Base-by-base conservation (phyloP, 30 jellyfish, hydroid and myxozoan species). In the Haliclystus octoradiatus region DNA sequence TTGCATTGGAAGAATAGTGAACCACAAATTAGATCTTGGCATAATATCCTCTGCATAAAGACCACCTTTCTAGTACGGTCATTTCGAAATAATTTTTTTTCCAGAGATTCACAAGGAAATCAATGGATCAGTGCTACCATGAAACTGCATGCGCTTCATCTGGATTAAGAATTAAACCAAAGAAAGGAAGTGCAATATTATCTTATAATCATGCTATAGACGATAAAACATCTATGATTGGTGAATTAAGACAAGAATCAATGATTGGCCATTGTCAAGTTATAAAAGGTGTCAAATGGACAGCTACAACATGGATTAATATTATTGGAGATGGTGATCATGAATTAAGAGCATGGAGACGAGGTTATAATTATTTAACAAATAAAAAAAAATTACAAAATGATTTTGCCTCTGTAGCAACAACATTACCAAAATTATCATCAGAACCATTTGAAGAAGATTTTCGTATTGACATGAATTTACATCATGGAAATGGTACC, bases 271-370 rank as follows among this genome's bases (percentile, higher is more conserved):
- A 91, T 74, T 91, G 99, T 63, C 94, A 85, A 3, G 96, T 91
- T 25, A 47, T 28, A 0, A 74, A 70, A 50, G 99, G 95, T 1
- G 94, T 49, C 12, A 83, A 91, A 50, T 91, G 99, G 99, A 40
- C 75, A 14, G 95, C 99, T 0, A 76, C 93, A 13, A 66, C 93
- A 23, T 68, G 99, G 94, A 29, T 91, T 1, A 91, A 91, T 73
- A 84, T 82, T 57, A 79, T 91, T 64, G 99, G 99, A 1, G 99
- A 91, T 49, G 99, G 99, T 9, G 88, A 73, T 22, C 60, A 65
- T 26, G 87, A 71, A 29, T 34, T 82, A n/a, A 89, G 99, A 14
- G 95, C 99, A 52, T 91, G 99, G 99, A 83, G 95, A 74, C 79
- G 95, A 69, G 99, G 99, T 53, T 33, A 52, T 26, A 91, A 91